phyloP scores from a whole-genome alignment of 2,888 invertebrate species.

The Ditula angustiorana region DNA sequence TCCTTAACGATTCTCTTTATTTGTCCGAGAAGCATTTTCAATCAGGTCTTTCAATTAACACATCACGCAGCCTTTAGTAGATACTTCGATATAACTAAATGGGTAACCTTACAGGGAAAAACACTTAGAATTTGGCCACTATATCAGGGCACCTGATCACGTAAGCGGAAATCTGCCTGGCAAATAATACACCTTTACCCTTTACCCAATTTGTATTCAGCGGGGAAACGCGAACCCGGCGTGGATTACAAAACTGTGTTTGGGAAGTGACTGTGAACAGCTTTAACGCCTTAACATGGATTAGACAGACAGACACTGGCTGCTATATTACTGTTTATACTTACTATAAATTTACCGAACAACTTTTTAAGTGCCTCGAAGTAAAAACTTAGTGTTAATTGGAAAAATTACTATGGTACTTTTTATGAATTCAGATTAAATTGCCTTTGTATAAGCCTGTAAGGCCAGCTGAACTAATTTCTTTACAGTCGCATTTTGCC shows the following conservation, averaged over 20 bases:
- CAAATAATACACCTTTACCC: constrained; percentile 74
- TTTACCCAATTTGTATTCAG: constrained; percentile 71
- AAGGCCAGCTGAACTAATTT: neutral
- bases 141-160: constrained; percentile 65
- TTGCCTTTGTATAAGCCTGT: neutral
- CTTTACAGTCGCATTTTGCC: neutral
- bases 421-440: constrained; percentile 3
- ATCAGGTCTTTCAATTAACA: constrained; percentile 54
- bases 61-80: constrained; percentile 50
- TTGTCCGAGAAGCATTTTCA: constrained; percentile 21
- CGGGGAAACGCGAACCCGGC: constrained; percentile 52
- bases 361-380: constrained; percentile 1
- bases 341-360: constrained; percentile 15
- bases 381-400: constrained; percentile 12
- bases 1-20: constrained; percentile 13
- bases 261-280: constrained; percentile 66
- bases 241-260: constrained; percentile 70
- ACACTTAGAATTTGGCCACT: constrained; percentile 63
- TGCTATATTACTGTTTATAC: constrained; percentile 31
- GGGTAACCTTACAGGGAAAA: constrained; percentile 57
- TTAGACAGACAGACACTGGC: constrained; percentile 47
- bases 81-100: constrained; percentile 15
- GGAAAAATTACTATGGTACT: constrained; percentile 5
- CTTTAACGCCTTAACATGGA: constrained; percentile 64
- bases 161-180: constrained; percentile 73